Conservation (phyloP, 1,140 invertebrate species). For the Nomia melanderi region DNA sequence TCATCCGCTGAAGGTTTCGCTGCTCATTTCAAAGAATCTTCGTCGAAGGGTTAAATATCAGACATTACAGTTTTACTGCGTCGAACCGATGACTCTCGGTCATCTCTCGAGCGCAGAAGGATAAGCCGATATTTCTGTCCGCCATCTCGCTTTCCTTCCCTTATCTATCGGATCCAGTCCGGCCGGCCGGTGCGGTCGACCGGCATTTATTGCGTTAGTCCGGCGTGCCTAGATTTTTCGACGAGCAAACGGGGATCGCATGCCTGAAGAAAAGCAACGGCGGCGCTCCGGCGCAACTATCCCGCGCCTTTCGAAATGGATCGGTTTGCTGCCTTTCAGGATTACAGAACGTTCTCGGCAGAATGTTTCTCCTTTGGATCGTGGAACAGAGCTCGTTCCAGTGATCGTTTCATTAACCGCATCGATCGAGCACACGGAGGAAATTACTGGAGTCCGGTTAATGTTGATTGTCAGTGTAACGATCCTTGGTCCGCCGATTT, state of each 20-base stretch:
- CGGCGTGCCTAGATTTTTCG: slow-evolving; percentile 8
- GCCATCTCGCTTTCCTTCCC: slow-evolving; percentile 47
- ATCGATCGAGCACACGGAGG: background rate
- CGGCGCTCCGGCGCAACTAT: slow-evolving; percentile 15
- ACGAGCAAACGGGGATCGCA: slow-evolving; percentile 44
- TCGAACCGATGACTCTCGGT: too few relatives aligned
- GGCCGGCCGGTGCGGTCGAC: background rate
- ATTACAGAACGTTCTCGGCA: slow-evolving; percentile 38
- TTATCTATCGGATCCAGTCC: slow-evolving; percentile 36
- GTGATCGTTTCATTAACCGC: background rate
- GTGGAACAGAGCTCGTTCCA: background rate
- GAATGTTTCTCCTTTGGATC: background rate
- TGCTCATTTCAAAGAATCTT: too few relatives aligned
- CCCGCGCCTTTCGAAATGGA: slow-evolving; percentile 44
- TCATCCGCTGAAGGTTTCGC: too few relatives aligned
- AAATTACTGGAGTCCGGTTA: background rate
- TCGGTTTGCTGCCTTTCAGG: slow-evolving; percentile 42
- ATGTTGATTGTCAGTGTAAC: too few relatives aligned
- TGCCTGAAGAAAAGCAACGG: slow-evolving; percentile 29
- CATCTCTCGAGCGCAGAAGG: too few relatives aligned
- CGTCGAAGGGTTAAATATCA: background rate
- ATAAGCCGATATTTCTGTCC: background rate
- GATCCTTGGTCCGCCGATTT: too few relatives aligned
- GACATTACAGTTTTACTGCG: background rate
- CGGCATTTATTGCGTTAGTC: background rate